phyloP scores from a whole-genome alignment of 1,140 invertebrate genomes.

The Drosophila cardini region DNA sequence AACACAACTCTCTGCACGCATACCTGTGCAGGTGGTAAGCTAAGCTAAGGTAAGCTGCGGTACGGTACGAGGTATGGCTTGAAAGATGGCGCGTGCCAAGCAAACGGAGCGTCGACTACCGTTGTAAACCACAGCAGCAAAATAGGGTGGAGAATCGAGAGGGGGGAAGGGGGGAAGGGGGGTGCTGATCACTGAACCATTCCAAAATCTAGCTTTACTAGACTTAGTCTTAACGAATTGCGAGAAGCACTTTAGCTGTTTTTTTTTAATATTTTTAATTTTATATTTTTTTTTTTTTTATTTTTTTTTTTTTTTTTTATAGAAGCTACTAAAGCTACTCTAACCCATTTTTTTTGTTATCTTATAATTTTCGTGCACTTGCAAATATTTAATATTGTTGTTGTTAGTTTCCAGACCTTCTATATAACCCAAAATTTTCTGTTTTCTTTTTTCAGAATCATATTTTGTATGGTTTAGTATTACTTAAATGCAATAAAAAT shows the following conservation, averaged over 20 bases:
- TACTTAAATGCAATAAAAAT: too few species aligned
- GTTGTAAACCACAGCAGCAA: conserved; percentile 44
- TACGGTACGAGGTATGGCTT: conserved; percentile 6
- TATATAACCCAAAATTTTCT: too few species aligned
- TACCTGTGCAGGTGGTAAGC: conserved; percentile 38
- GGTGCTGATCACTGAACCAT: conserved; percentile 62
- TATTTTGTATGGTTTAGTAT: too few species aligned
- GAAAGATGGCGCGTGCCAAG: conserved; percentile 65
- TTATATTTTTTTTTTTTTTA: too few species aligned
- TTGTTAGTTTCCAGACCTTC: too few species aligned
- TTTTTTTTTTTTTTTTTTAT: too few species aligned
- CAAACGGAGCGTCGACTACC: conserved; percentile 52
- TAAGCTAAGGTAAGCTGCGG: not conserved
- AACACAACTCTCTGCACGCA: conserved; percentile 16
- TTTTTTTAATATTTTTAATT: not conserved
- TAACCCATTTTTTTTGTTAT: too few species aligned
- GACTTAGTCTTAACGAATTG: conserved; percentile 15
- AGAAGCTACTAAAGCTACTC: too few species aligned
- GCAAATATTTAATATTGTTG: too few species aligned
- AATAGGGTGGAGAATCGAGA: not conserved
- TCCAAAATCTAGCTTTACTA: conserved; percentile 29
- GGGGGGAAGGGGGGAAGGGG: not conserved
- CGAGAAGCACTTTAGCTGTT: not conserved
- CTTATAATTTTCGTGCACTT: too few species aligned
- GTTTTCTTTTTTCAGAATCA: too few species aligned